Evolutionary conservation across 2,888 invertebrate species (phyloP).

Genomic region (Platerodrilus igneus): DNA sequence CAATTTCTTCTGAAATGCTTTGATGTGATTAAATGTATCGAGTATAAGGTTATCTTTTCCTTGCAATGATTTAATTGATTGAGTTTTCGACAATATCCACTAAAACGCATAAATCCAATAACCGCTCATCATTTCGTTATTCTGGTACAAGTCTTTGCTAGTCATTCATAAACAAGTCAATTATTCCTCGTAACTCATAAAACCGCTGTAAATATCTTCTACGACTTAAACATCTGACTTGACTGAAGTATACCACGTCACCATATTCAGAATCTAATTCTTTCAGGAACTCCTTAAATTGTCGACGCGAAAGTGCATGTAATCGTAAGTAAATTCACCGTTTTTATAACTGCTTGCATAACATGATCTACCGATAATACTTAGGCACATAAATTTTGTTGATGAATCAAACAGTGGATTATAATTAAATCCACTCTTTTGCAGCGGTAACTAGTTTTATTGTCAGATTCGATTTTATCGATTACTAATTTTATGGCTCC

Average conservation of each 20-base stretch:
- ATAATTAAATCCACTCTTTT: constrained; percentile 22
- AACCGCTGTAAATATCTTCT: constrained; percentile 20
- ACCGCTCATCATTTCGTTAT: constrained; percentile 18
- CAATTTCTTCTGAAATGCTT: constrained; percentile 12
- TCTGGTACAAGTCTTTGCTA: constrained; percentile 15
- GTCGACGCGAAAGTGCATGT: constrained; percentile 23
- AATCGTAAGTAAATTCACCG: constrained; percentile 23
- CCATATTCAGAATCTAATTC: constrained; percentile 18
- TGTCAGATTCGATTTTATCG: constrained; percentile 18
- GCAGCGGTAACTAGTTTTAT: constrained; percentile 18
- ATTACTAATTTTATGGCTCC: too few relatives aligned
- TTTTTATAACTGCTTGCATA: constrained; percentile 23
- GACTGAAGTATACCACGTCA: constrained; percentile 20
- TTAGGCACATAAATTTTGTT: constrained; percentile 23
- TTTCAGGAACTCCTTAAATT: constrained; percentile 18
- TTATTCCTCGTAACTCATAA: constrained; percentile 6
- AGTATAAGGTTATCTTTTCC: constrained; percentile 16
- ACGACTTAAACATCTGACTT: too few relatives aligned
- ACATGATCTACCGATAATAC: constrained; percentile 23
- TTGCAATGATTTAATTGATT: constrained; percentile 16
- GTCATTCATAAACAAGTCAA: constrained; percentile 11
- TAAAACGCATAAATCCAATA: constrained; percentile 23
- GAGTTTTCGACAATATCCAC: too few relatives aligned
- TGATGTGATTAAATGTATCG: constrained; percentile 11
- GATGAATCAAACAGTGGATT: constrained; percentile 16